Evolutionary conservation across 2,113 vertebrate genomes (phyloP).

Genomic region (Crypturellus undulatus): DNA sequence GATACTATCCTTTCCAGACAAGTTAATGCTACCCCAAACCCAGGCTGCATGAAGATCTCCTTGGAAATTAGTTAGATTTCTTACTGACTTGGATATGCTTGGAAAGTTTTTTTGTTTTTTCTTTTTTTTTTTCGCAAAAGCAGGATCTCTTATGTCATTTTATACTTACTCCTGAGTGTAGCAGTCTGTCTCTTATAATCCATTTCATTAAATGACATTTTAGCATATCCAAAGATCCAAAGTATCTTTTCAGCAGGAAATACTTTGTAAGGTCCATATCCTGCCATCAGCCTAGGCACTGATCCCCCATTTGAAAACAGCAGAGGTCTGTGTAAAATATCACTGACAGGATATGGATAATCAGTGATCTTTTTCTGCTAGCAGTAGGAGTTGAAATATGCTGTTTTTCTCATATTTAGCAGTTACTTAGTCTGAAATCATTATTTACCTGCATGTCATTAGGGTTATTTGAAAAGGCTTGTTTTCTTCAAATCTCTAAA

Average conservation of each 20-base stretch:
- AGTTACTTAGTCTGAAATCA: conserved; percentile 56
- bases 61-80: not conserved
- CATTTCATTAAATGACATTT: conserved; percentile 23
- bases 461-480: conserved; percentile 58
- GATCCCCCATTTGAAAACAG: conserved; percentile 54
- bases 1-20: not conserved
- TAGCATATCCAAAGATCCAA: not conserved
- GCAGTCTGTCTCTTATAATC: conserved; percentile 12
- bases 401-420: conserved; percentile 67
- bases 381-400: conserved; percentile 52
- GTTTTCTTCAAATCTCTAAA: conserved; percentile 58
- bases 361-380: conserved; percentile 47
- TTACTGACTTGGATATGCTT: not conserved
- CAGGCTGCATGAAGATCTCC: not conserved
- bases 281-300: conserved; percentile 38
- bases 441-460: conserved; percentile 69
- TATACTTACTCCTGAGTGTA: not conserved
- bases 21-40: not conserved
- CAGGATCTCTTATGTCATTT: not conserved
- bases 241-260: conserved; percentile 53
- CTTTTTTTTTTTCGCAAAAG: not conserved
- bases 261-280: conserved; percentile 54
- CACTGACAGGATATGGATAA: conserved; percentile 60
- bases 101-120: not conserved
- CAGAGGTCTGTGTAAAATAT: conserved; percentile 56